These are phyloP conservation scores for Lagria hirta DNA, from an alignment of 2,888 invertebrate species.

Conservation along the genomic window DNA sequence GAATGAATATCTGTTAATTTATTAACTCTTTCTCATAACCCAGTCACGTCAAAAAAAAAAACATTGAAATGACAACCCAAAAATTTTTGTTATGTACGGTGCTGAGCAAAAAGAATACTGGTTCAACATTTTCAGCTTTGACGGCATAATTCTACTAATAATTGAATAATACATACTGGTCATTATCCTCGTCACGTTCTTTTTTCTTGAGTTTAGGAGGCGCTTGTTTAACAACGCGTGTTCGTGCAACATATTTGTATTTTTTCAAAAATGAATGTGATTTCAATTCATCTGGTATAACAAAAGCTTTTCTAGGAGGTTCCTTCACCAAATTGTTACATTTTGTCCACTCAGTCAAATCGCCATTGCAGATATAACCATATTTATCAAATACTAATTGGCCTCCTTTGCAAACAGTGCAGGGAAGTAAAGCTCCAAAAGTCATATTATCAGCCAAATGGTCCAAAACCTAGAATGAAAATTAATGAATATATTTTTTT, in stretches of 20 bases:
- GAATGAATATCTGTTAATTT: no score
- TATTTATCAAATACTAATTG: conserved; percentile 69
- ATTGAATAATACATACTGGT: conserved; percentile 42
- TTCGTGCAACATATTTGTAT: conserved; percentile 62
- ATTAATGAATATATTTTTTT: no score
- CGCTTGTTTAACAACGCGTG: conserved; percentile 60
- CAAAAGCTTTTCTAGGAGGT: conserved; percentile 72
- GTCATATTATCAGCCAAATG: conserved; percentile 80
- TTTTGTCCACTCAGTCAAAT: conserved; percentile 86
- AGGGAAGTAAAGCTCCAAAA: conserved; percentile 81
- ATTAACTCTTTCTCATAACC: no score
- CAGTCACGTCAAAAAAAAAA: no score
- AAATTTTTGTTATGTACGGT: no score
- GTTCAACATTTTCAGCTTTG: no score
- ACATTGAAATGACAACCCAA: no score
- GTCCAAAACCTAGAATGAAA: conserved; percentile 74
- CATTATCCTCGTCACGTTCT: conserved; percentile 42
- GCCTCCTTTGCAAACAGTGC: conserved; percentile 75
- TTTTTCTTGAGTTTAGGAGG: conserved; percentile 59
- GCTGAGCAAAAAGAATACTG: no score
- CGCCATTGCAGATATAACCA: conserved; percentile 78
- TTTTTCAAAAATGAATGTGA: conserved; percentile 60
- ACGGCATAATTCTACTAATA: no score
- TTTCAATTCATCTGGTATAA: conserved; percentile 64
- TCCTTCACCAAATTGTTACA: conserved; percentile 70